These are phyloP conservation scores for Neopelma chrysocephalum DNA, from an alignment of 2,797 vertebrate genomes.

Conservation along the genomic window DNA sequence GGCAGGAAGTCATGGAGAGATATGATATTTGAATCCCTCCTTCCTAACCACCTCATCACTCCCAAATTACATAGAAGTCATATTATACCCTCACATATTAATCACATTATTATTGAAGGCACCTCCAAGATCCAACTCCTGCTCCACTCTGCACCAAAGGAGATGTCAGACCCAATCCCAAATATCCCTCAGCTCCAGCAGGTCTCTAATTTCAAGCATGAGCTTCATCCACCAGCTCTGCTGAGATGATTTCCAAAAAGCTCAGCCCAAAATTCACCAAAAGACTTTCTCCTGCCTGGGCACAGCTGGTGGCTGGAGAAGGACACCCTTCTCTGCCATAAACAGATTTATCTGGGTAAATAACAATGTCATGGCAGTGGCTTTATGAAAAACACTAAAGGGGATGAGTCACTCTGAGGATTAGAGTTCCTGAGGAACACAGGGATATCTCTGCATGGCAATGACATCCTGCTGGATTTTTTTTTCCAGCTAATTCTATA, in stretches of 20 bases:
- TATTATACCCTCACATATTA: not conserved
- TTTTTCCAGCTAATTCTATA: not conserved
- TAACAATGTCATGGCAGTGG: not conserved
- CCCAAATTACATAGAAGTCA: not conserved
- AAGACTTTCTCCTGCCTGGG: not conserved
- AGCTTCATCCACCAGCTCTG: not conserved
- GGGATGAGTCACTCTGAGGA: constrained; percentile 9
- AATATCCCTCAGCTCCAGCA: not conserved
- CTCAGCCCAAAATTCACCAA: not conserved
- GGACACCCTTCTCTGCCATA: not conserved
- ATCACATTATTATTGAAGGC: not conserved
- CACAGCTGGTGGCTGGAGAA: not conserved
- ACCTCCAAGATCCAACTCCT: not conserved
- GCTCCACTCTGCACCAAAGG: not conserved
- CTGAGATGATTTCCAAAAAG: not conserved
- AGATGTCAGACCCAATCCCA: not conserved
- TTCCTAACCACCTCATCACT: not conserved
- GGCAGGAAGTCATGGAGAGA: not conserved
- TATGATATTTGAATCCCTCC: not conserved
- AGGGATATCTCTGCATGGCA: not conserved
- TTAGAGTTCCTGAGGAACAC: not conserved
- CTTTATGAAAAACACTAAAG: not conserved
- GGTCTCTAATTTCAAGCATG: not conserved
- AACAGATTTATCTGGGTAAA: not conserved
- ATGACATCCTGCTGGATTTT: not conserved